Evolutionary conservation across 35 echinoderm and acorn worm species (phyloP).

Genomic region (Chiridota heheva): DNA sequence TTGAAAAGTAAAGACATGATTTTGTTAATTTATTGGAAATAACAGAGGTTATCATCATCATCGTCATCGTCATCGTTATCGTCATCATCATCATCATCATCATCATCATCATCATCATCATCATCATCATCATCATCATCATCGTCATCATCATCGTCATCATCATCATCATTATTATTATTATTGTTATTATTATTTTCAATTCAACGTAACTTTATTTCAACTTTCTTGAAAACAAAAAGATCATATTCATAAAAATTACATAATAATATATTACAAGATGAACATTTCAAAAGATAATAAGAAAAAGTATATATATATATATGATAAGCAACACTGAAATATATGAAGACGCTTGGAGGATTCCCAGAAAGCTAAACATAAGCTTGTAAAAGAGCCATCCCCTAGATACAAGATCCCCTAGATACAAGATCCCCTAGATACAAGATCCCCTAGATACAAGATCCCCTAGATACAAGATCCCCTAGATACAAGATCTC

Average conservation of each 20-base stretch:
- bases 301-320: neutral
- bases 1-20: no score
- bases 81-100: slow-evolving; percentile 1
- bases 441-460: no score
- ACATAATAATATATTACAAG: neutral
- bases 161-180: slow-evolving; percentile 7
- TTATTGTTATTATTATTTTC: slow-evolving; percentile 1
- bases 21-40: no score
- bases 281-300: neutral
- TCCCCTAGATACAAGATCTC: no score
- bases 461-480: no score
- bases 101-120: slow-evolving; percentile 9
- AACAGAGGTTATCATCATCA: neutral
- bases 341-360: neutral
- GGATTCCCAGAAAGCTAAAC: neutral
- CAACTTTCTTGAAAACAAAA: no score
- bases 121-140: slow-evolving; percentile 32
- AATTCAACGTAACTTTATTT: no score
- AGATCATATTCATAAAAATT: neutral
- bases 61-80: slow-evolving; percentile 7
- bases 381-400: neutral
- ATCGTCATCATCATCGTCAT: slow-evolving; percentile 12
- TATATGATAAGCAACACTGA: neutral
- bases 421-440: no score
- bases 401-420: no score